Base-by-base conservation (phyloP, 2,797 vertebrate genomes). In the Mycteria americana region DNA sequence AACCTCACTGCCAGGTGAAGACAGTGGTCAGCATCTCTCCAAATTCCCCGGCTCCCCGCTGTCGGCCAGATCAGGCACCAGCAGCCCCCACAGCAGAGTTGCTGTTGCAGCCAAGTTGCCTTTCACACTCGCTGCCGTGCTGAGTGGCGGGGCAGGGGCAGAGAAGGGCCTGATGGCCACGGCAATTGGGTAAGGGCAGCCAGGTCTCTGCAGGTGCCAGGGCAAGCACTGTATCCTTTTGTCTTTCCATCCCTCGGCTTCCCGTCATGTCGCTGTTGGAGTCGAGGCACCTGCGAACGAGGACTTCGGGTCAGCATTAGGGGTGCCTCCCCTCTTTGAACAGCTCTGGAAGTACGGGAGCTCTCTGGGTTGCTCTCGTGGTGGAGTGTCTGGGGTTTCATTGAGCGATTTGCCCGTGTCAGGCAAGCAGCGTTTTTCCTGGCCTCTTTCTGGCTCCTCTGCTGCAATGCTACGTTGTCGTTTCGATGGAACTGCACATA, bases 201-300 rank as follows among this genome's bases (percentile, higher is more conserved):
- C 62, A 87, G 60, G 17, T 64, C 53, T 39, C 63, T 77, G 68
- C 1, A 0, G 69, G 57, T 54, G 41, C n/a, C 31, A 46, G 51
- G 18, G 13, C 2, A 1, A 70, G 22, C 0, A 0, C 45, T 6
- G 0, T 19, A 35, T 75, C 28, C 46, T 92, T 85, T 57, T 28
- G 17, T 62, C 45, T 62, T 75, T 70, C 18, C 15, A 11, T 56
- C 22, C 37, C 28, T 89, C 53, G 50, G 37, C 77, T 94, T 92
- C 39, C 74, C 4, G 0, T 39, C 43, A 9, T 15, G n/a, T 35
- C 1, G 0, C 83, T 78, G 65, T 13, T 90, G 90, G 83, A 85
- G 88, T 1, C 13, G 78, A 91, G 28, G 64, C 57, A 88, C 24
- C 11, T 62, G 39, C 0, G 0, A 88, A 92, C 0, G 8, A 77